A percentile compares a stretch with the other conserved stretches of the same genome.
Conservation (phyloP, 2,797 vertebrate species). For the Dryobates pubescens region DNA sequence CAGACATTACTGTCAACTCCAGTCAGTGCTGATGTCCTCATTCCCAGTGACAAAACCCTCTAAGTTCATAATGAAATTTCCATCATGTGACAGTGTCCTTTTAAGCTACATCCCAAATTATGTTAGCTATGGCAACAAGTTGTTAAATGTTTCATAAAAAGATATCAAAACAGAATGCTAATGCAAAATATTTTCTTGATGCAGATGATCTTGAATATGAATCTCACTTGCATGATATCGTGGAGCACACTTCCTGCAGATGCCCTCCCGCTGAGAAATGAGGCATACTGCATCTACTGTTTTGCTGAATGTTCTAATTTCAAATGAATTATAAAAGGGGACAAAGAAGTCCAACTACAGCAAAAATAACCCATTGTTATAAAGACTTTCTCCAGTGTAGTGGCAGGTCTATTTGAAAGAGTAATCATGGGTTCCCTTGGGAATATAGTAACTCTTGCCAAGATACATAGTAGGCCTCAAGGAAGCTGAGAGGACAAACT, state of each 20-base stretch:
- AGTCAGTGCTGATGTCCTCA: neutral
- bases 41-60: neutral
- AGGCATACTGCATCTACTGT: neutral
- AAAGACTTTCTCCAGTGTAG: neutral
- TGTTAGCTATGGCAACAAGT: neutral
- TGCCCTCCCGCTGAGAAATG: neutral
- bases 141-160: neutral
- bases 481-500: conserved; percentile 6
- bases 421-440: neutral
- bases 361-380: neutral
- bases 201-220: neutral
- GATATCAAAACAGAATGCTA: neutral
- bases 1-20: neutral
- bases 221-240: neutral
- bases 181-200: conserved; percentile 2
- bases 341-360: neutral
- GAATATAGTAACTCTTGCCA: neutral
- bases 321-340: neutral
- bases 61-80: neutral
- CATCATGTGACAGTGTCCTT: neutral
- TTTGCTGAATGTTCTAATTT: conserved; percentile 16
- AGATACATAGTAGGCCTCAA: neutral
- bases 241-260: neutral
- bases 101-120: neutral
- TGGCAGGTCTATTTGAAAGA: neutral